Evolutionary conservation across 2,797 vertebrate genomes (phyloP).

Genomic region (Podargus strigoides): DNA sequence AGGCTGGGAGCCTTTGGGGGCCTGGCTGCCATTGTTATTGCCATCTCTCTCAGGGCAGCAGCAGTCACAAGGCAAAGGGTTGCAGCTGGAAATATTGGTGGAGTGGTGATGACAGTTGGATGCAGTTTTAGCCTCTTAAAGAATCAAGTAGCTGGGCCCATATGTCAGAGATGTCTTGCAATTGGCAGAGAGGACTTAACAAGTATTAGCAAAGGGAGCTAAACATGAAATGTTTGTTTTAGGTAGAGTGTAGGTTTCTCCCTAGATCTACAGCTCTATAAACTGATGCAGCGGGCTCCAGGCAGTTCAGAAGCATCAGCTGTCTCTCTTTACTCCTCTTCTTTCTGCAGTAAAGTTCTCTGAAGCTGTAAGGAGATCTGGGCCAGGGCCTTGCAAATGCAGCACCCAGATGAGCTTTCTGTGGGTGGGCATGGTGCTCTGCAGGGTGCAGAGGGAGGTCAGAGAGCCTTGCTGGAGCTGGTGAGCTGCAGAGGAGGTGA

Average conservation of each 20-base stretch:
- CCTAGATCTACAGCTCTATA: not conserved
- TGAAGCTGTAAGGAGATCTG: not conserved
- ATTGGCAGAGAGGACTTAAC: not conserved
- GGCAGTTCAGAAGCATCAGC: not conserved
- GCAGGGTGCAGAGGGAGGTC: not conserved
- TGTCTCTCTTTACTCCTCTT: not conserved
- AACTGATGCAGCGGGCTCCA: not conserved
- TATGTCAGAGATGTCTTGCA: not conserved
- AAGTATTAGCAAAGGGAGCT: not conserved
- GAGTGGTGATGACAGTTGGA: not conserved
- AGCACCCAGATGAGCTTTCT: not conserved
- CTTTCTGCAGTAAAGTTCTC: not conserved
- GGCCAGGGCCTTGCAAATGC: not conserved
- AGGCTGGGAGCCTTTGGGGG: not conserved
- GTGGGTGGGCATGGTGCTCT: not conserved
- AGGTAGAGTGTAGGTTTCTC: not conserved
- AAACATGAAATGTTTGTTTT: not conserved
- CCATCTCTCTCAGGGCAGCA: not conserved
- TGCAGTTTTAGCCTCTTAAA: not conserved
- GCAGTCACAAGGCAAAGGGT: not conserved
- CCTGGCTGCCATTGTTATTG: not conserved
- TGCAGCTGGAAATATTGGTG: not conserved
- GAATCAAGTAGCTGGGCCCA: not conserved
- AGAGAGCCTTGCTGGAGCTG: not conserved
- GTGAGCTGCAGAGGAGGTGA: not conserved